A percentile compares a stretch with the other conserved stretches of the same genome.
Evolutionary conservation across 2,888 invertebrate species (phyloP).

Genomic region (Stomorhina lunata): DNA sequence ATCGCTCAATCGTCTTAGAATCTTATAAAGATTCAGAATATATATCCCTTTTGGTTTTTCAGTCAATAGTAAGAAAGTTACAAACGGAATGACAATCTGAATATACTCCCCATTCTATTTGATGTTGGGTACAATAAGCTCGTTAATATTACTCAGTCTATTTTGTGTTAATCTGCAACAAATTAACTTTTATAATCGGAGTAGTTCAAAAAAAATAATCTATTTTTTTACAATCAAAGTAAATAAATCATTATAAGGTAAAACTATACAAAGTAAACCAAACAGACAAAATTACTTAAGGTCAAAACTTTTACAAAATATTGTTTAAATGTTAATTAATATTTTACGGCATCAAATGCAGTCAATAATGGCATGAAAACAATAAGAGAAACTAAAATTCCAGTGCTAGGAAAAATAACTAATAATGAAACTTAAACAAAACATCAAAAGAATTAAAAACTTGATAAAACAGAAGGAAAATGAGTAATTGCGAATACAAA

Average conservation of each 20-base stretch:
- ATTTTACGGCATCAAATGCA: slow-evolving; percentile 56
- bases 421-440: slow-evolving; percentile 28
- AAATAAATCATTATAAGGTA: slow-evolving; percentile 17
- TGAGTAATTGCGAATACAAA: slow-evolving; percentile 34
- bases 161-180: too few relatives aligned
- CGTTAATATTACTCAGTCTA: too few relatives aligned
- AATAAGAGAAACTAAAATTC: background rate
- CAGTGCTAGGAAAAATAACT: background rate
- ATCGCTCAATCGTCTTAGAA: too few relatives aligned
- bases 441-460: slow-evolving; percentile 40
- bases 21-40: too few relatives aligned
- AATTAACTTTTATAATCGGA: too few relatives aligned
- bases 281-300: background rate
- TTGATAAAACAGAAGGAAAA: slow-evolving; percentile 38
- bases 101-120: too few relatives aligned
- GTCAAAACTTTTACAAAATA: slow-evolving; percentile 26
- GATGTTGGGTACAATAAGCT: too few relatives aligned
- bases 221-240: too few relatives aligned
- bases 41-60: too few relatives aligned
- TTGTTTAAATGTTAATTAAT: slow-evolving; percentile 62
- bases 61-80: too few relatives aligned
- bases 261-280: background rate
- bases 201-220: too few relatives aligned
- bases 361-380: slow-evolving; percentile 14
- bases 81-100: too few relatives aligned